Base-by-base conservation (phyloP, 2,113 vertebrate genomes). In the Archilochus colubris region DNA sequence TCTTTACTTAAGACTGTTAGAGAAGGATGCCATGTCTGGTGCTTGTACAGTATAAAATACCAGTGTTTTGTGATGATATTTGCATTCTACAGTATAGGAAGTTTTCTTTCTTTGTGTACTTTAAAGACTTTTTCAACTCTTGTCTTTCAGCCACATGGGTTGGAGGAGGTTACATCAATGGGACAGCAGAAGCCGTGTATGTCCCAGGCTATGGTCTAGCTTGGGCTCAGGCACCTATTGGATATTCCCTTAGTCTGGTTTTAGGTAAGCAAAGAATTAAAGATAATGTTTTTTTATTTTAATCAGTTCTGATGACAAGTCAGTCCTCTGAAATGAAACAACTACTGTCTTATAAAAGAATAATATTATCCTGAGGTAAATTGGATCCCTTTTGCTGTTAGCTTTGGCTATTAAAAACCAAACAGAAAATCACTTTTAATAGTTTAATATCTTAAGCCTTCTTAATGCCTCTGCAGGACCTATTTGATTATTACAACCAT, bases 151-250 rank as follows among this genome's bases (percentile, higher is more conserved):
- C 99, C 18, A 99, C 99, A 8, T 99, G 99, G 99, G 99, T 99
- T 81, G 99, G 99, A 98, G 99, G 99, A 83, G 99, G 99, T 48
- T 99, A 99, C 89, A 99, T 99, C 95, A 99, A 99, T 4, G 99
- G 99, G 72, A 99, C 99, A 67, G 99, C 99, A 61, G 99, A 99
- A 95, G 98, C 99, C 58, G 99, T 99, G 18, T 99, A 99, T 95
- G 98, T 99, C 17, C 99, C 99, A 23, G 99, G 96, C 25, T 98
- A 97, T 2, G 99, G 99, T 27, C 96, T 99, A 73, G 99, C 99
- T 28, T 99, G 99, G 99, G 99, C 99, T 63, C 99, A 99, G 87
- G 99, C 99, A 95, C 99, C 99, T 11, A 99, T 99, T 38, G 99
- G 99, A 96, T 99, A 99, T 62, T 98, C 99, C 6, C 98, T 99